Evolutionary conservation across 2,113 vertebrate species (phyloP).

Genomic region (Coracopsis vasa): DNA sequence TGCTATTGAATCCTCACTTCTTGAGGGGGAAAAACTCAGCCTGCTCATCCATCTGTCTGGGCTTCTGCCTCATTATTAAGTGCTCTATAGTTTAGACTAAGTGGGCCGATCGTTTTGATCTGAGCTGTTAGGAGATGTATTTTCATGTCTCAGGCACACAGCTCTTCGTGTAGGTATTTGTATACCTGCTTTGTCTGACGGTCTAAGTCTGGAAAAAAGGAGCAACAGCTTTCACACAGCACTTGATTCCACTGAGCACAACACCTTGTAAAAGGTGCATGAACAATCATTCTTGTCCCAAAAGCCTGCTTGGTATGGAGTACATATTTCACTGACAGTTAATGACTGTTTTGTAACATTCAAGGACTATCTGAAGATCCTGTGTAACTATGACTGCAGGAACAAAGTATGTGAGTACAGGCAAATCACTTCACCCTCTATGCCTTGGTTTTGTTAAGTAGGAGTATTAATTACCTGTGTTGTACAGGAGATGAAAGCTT

Average conservation of each 20-base stretch:
- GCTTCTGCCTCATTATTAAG: slow-evolving; percentile 10
- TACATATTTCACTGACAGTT: background rate
- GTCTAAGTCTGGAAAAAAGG: background rate
- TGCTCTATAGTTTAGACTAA: background rate
- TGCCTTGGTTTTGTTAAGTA: background rate
- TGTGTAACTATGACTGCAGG: background rate
- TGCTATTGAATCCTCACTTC: slow-evolving; percentile 19
- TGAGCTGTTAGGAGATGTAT: background rate
- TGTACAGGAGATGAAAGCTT: background rate
- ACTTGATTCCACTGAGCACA: background rate
- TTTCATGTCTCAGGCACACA: background rate
- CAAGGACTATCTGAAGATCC: background rate
- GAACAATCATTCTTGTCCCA: background rate
- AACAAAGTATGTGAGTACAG: background rate
- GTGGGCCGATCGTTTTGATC: background rate
- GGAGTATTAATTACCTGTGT: background rate
- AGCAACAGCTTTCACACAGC: rapidly evolving
- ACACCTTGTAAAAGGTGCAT: background rate
- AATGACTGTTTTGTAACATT: background rate
- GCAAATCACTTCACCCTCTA: background rate
- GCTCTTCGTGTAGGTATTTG: background rate
- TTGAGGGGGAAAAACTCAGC: background rate
- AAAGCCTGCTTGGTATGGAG: background rate
- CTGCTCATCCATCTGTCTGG: slow-evolving; percentile 43
- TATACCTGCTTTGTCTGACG: background rate